Conservation (phyloP, 1,140 invertebrate species). For the Spodoptera frugiperda region DNA sequence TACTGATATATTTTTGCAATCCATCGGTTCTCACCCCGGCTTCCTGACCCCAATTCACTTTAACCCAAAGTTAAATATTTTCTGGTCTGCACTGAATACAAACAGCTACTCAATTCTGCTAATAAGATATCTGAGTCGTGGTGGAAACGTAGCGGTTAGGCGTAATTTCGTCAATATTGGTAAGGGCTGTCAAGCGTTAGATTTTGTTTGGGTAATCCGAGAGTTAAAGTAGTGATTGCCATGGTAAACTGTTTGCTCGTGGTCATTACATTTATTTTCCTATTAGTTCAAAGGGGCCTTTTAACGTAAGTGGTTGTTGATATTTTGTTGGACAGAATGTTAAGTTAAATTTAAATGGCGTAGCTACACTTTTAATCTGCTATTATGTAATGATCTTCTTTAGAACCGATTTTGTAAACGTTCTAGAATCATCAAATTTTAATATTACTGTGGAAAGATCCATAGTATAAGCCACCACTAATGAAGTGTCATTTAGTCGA, state of each 20-base stretch:
- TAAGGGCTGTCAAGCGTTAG: slow-evolving; percentile 10
- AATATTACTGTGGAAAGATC: no score
- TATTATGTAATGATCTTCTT: no score
- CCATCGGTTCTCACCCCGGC: slow-evolving; percentile 50
- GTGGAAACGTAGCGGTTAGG: slow-evolving; percentile 34
- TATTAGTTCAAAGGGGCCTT: no score
- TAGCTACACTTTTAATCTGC: no score
- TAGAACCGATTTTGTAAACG: no score
- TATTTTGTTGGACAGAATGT: no score
- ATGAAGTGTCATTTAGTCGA: not conserved
- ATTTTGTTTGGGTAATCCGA: not conserved
- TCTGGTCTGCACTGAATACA: slow-evolving; percentile 45
- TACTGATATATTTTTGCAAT: slow-evolving; percentile 46
- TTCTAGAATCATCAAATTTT: no score
- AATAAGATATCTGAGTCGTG: slow-evolving; percentile 41
- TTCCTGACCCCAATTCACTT: slow-evolving; percentile 55
- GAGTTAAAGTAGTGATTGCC: not conserved
- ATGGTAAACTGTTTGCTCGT: no score
- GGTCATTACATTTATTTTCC: no score
- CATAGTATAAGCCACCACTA: not conserved
- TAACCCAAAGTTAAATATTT: slow-evolving; percentile 53
- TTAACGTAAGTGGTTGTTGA: no score
- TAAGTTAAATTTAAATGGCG: no score
- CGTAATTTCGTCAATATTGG: slow-evolving; percentile 28
- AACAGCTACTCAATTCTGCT: slow-evolving; percentile 47